Evolutionary conservation across 2,113 vertebrate genomes (phyloP).

Genomic region (Callionymus lyra): DNA sequence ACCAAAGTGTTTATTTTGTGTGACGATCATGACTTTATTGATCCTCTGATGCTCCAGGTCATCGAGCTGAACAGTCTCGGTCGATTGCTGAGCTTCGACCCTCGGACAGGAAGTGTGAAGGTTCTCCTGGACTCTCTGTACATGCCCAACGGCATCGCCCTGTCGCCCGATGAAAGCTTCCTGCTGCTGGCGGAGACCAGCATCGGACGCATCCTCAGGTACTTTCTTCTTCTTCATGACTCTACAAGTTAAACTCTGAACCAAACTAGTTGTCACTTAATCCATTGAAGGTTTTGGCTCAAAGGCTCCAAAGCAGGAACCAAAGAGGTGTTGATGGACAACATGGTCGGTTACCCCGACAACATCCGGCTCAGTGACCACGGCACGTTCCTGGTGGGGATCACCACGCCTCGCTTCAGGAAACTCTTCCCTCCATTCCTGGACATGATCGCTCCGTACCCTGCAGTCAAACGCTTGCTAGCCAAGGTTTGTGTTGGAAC

Average conservation of each 20-base stretch:
- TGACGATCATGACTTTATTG: too few relatives aligned
- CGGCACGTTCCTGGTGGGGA: conserved; percentile 60
- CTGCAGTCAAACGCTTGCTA: conserved; percentile 58
- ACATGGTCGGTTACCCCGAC: conserved; percentile 68
- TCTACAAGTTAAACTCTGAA: too few relatives aligned
- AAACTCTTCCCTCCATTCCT: conserved; percentile 57
- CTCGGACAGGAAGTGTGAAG: conserved; percentile 25
- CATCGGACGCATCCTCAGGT: conserved; percentile 53
- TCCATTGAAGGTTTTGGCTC: conserved; percentile 65
- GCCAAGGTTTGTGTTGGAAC: conserved; percentile 50
- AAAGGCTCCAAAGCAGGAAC: conserved; percentile 54
- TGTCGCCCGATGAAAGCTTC: conserved; percentile 55
- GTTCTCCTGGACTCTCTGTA: conserved; percentile 57
- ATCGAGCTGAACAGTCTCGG: conserved; percentile 62
- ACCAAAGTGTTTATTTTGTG: too few relatives aligned
- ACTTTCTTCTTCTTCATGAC: too few relatives aligned
- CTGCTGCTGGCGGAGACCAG: conserved; percentile 65
- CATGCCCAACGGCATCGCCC: conserved; percentile 63
- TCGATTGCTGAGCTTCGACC: conserved; percentile 51
- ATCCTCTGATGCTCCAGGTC: conserved; percentile 38
- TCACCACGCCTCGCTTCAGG: conserved; percentile 52
- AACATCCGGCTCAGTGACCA: conserved; percentile 63
- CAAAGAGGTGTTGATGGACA: conserved; percentile 56
- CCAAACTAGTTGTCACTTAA: too few relatives aligned
- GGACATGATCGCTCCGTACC: conserved; percentile 58